phyloP scores from a whole-genome alignment of 2,113 vertebrate species.

The Myrmecophaga tridactyla region DNA sequence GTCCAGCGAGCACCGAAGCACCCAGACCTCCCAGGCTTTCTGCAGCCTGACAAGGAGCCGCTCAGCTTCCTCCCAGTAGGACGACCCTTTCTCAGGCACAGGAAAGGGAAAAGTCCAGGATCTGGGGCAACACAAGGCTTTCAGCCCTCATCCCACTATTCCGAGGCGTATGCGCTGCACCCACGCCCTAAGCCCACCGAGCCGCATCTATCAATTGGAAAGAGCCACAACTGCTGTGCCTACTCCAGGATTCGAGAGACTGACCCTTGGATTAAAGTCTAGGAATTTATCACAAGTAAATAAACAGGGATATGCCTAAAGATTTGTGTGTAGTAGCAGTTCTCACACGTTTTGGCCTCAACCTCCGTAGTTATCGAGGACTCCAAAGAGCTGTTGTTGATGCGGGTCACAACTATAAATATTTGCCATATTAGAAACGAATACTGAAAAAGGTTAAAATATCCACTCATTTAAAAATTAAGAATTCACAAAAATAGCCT shows the following conservation, averaged over 20 bases:
- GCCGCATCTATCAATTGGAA: background rate
- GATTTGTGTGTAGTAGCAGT: background rate
- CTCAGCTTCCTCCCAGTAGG: no score
- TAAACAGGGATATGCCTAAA: background rate
- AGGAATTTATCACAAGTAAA: background rate
- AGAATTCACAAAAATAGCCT: background rate
- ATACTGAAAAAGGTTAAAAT: background rate
- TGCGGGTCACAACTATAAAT: background rate
- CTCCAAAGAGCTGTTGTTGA: background rate
- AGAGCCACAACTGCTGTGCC: background rate
- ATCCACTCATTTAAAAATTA: slow-evolving; percentile 16
- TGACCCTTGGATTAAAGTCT: background rate
- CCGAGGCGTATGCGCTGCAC: background rate
- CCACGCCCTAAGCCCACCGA: no score
- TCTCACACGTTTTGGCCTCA: background rate
- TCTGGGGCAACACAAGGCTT: background rate
- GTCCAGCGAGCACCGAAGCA: fast-evolving
- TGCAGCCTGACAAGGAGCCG: fast-evolving
- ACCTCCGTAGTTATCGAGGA: background rate
- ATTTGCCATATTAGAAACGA: background rate
- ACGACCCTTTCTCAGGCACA: background rate
- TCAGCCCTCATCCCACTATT: background rate
- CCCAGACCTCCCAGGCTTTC: background rate
- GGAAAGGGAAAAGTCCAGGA: background rate
- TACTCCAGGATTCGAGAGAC: background rate